Base-by-base conservation (phyloP, 2,888 invertebrate species). In the Ophioninae sp. region DNA sequence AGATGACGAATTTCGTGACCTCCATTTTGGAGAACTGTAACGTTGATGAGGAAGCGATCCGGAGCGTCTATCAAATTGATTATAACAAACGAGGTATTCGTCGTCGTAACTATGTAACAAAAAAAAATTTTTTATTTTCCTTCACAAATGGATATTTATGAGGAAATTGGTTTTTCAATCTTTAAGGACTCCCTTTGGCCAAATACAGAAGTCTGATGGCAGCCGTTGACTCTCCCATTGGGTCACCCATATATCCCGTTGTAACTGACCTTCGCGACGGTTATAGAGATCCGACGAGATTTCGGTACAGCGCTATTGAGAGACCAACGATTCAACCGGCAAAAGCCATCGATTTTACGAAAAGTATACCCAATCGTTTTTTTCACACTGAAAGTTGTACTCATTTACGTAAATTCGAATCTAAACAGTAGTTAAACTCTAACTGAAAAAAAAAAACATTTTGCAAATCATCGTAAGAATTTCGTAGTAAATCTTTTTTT, bases 221-320 rank as follows among this genome's bases (percentile, higher is more conserved):
- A 0, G 95, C 95, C 0, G 93, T 95, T 0, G 95, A 95, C 87
- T 95, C 95, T 0, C 94, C 92, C 1, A 94, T 95, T 0, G 94
- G 95, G 0, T 93, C 95, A 30, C 95, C 95, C 0, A 94, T 95
- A 88, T 94, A 94, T 82, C 93, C 94, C 72, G 94, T 94, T 78
- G 93, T 94, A 0, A 93, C 94, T 0, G 95, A 95, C n/a, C 90
- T 95, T 44, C 93, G 94, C 10, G 91, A 94, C 2, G 95, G 95
- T 57, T 95, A 95, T 89, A 94, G 95, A 80, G 96, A 96, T 88
- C 95, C 95, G 0, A 95, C 94, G 0, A 93, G 94, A 87, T 96
- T 96, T 91, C 91, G 94, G 85, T 93, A 93, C 61, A 94, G 94
- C 0, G 94, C 95, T 0, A 93, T 94, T 0, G 93, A 93, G 7